Evolutionary conservation across 2,888 invertebrate species (phyloP), one percentile per base, ranked within the genome.

Genomic region (Eilema griseolum): DNA sequence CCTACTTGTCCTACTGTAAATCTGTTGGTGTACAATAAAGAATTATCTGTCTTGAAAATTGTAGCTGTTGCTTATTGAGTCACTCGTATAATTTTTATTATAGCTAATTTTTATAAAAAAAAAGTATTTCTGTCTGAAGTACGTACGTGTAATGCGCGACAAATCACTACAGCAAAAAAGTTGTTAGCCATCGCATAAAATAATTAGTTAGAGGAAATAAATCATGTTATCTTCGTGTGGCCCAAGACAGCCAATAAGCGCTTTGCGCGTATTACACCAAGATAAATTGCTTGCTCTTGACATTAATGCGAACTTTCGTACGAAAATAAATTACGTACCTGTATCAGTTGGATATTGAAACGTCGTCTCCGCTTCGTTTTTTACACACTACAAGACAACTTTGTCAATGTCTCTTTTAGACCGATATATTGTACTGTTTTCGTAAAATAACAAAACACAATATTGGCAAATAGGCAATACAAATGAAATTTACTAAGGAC

Each of bases 191-290:
- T 82, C 84, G 80, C 81, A 83, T 83, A 83, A 88, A 87, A 88
- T 88, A 90, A 89, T 90, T 90, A 89, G 86, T 79, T 79, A 75
- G 71, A 76, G 86, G 87, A 81, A 76, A 82, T 82, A 82, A 82
- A 82, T 92, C 91, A 91, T 90, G 88, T 90, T 90, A 92, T 91
- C 90, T 89, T 77, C 86, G 88, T 86, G 88, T 88, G 85, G 88
- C 84, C 85, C 73, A 88, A 89, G 92, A 91, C 93, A 93, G 90
- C 93, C 92, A 92, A 92, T 93, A 93, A 93, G 90, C 92, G 92
- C 88, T 93, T 93, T 89, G 89, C 91, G 87, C 86, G 92, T 92
- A 92, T 93, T 90, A 92, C 89, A 86, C 83, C 86, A 89, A 92
- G 93, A 93, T 93, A 93, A 93, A 93, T 93, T 91, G 89, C 90